These are phyloP conservation scores for Crossaster papposus DNA, from an alignment of 53 echinoderm and acorn worm genomes.

Conservation along the genomic window DNA sequence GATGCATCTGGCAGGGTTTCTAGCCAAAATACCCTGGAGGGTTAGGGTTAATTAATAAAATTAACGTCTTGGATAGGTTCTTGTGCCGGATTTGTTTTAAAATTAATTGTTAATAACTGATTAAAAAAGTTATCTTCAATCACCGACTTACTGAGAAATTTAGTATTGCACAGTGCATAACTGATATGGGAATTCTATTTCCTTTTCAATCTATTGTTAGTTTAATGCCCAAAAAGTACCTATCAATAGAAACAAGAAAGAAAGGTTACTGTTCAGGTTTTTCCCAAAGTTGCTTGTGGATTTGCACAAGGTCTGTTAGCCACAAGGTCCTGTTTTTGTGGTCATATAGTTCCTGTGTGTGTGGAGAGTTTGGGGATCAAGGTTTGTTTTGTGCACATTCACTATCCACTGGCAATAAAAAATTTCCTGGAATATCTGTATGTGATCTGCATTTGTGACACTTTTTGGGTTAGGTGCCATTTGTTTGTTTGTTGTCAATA, in stretches of 20 bases:
- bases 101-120: no score
- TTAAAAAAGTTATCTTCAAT: no score
- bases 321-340: not conserved
- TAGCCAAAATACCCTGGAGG: no score
- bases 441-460: not conserved
- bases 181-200: not conserved
- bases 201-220: not conserved
- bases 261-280: not conserved
- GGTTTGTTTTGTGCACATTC: not conserved
- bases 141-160: no score
- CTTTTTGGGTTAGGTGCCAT: not conserved
- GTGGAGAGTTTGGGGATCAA: not conserved
- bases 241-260: not conserved
- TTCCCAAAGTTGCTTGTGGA: not conserved
- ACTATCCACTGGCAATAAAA: not conserved
- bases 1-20: no score
- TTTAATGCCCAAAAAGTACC: not conserved
- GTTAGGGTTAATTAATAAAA: no score
- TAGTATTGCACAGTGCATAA: not conserved
- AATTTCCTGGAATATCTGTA: not conserved
- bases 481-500: not conserved
- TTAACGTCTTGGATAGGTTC: no score
- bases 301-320: not conserved
- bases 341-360: constrained; percentile 14
- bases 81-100: no score